Conservation (phyloP, 2,888 invertebrate species). For the Agonopterix subpropinquella region DNA sequence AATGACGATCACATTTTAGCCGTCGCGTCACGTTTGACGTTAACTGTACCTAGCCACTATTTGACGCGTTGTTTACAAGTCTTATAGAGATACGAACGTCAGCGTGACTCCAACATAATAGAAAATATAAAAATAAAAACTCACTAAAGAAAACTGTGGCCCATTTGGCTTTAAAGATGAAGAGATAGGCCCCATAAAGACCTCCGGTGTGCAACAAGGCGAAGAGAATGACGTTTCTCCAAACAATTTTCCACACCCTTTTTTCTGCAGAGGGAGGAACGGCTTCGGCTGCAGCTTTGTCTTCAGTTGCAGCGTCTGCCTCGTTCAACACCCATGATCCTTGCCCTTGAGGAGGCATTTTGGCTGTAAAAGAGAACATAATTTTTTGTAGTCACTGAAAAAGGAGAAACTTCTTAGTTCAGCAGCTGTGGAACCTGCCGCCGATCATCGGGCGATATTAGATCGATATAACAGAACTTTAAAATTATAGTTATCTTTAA, state of each 20-base stretch:
- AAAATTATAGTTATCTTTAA: too few relatives aligned
- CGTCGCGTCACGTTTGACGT: too few relatives aligned
- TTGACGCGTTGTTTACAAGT: too few relatives aligned
- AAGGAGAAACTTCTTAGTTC: too few relatives aligned
- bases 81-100: too few relatives aligned
- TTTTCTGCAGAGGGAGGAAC: slow-evolving; percentile 68
- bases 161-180: slow-evolving; percentile 83
- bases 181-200: slow-evolving; percentile 83
- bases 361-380: not conserved
- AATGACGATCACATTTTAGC: too few relatives aligned
- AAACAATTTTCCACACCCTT: slow-evolving; percentile 79
- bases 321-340: slow-evolving; percentile 60
- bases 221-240: slow-evolving; percentile 88
- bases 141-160: slow-evolving; percentile 81
- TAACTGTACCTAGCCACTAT: too few relatives aligned
- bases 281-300: slow-evolving; percentile 23
- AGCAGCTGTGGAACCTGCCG: too few relatives aligned
- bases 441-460: too few relatives aligned
- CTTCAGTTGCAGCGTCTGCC: slow-evolving; percentile 44
- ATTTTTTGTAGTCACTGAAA: too few relatives aligned
- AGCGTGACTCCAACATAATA: too few relatives aligned
- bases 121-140: slow-evolving; percentile 18
- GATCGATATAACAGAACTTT: too few relatives aligned
- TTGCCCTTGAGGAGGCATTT: slow-evolving; percentile 62
- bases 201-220: slow-evolving; percentile 81